Evolutionary conservation across 2,113 vertebrate species (phyloP), one percentile per base, ranked within the genome.

Genomic region (Petroica traversi): DNA sequence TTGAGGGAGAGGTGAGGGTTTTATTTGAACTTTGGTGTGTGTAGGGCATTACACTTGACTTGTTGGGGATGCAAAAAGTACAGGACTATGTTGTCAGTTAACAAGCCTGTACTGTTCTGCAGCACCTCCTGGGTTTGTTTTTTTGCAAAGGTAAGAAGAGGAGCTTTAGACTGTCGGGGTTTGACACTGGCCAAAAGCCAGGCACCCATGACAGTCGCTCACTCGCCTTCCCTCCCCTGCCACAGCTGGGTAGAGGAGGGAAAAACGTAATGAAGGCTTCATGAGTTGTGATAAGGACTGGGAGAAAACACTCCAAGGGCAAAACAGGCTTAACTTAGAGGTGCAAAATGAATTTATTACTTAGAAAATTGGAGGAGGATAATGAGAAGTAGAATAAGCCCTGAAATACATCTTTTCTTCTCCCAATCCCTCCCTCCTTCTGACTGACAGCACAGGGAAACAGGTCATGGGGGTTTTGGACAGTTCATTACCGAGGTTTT

Each of bases 21-120:
- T 69, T 46, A 41, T 61, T 76, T 74, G 25, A 52, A 12, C 58
- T 63, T 75, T 38, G 49, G 4, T 68, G 12, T 5, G 1, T 79
- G 1, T 33, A 58, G n/a, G 14, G 18, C 4, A 0, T 81, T 64
- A 63, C 2, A 0, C 23, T 57, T 52, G 2, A 25, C n/a, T 24
- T 63, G 14, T 80, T 38, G 58, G 11, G 77, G 22, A 38, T 75
- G 52, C 57, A 51, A 23, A 57, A 83, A 38, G 25, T 57, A 18
- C 12, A 16, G 51, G 62, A 49, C 19, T 36, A 0, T 10, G 5
- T 41, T 80, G 51, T 3, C 55, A 74, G 25, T 17, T 80, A 26
- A 26, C 15, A 40, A 54, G 49, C 58, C 46, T 68, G 6, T 43
- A n/a, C 54, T 2, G 0, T 54, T 63, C 15, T 69, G 72, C 46